Evolutionary conservation across 1,140 invertebrate species (phyloP).

Genomic region (Pectinophora gossypiella): DNA sequence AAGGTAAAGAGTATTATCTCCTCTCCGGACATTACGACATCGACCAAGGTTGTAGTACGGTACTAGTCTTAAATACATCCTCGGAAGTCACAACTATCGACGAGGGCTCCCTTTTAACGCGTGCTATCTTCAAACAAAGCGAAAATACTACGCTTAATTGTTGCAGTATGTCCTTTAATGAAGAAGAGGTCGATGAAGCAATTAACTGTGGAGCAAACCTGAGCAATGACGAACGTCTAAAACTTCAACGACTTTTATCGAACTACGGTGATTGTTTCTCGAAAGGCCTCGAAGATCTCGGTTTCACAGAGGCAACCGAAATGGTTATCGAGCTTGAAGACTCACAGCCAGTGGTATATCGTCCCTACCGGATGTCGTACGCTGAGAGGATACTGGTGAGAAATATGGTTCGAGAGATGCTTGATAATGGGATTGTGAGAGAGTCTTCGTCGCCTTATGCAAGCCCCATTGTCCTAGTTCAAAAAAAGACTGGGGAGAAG

Average conservation of each 20-base stretch:
- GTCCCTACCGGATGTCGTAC: conserved; percentile 21
- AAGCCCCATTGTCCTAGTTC: conserved; percentile 6
- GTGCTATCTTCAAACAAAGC: background rate
- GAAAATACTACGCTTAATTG: background rate
- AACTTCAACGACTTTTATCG: conserved; percentile 5
- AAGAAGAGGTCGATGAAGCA: conserved; percentile 1
- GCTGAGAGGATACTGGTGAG: conserved; percentile 23
- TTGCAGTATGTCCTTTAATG: background rate
- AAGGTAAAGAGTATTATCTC: conserved; percentile 5
- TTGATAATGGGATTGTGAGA: conserved; percentile 39
- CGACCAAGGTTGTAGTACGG: background rate
- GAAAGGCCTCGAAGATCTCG: conserved; percentile 16
- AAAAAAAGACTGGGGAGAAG: conserved; percentile 5
- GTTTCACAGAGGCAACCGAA: conserved; percentile 11
- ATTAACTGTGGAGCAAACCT: background rate
- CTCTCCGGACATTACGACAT: conserved; percentile 1
- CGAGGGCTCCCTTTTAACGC: background rate
- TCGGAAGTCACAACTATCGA: background rate
- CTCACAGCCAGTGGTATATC: conserved; percentile 20
- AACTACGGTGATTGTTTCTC: conserved; percentile 27
- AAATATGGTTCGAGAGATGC: conserved; percentile 35
- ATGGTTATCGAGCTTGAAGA: conserved; percentile 24
- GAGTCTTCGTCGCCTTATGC: no score
- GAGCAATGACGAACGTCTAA: background rate
- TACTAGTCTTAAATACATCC: background rate